Percentiles rank a stretch among this genome's conserved stretches.
Conservation (phyloP, 2,888 invertebrate species). For the Thereva nobilitata region DNA sequence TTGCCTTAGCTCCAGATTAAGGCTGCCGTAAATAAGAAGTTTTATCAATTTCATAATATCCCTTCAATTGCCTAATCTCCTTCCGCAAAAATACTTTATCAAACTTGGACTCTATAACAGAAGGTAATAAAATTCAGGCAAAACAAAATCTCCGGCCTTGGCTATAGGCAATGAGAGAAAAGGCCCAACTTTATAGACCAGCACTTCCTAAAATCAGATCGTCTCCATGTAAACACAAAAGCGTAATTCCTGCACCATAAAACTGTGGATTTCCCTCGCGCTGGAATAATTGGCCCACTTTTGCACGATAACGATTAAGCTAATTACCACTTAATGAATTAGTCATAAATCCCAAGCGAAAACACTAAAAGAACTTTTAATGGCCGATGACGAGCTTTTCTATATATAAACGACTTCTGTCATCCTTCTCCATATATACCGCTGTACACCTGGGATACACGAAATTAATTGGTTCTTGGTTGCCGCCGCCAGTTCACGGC, state of each 20-base stretch:
- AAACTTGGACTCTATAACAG: no score
- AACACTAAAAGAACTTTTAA: conserved; percentile 25
- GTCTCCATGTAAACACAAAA: no score
- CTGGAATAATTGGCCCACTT: not conserved
- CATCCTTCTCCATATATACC: not conserved
- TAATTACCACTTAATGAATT: conserved; percentile 34
- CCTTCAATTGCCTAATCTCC: no score
- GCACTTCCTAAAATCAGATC: not conserved
- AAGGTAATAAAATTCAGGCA: no score
- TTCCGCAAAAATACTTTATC: no score
- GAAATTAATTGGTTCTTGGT: conserved; percentile 25
- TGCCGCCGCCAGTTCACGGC: conserved; percentile 9
- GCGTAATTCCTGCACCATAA: no score
- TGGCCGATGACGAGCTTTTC: conserved; percentile 20
- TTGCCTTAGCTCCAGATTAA: no score
- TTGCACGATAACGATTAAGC: conserved; percentile 13
- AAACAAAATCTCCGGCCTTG: no score
- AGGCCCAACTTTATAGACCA: not conserved
- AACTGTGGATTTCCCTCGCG: no score
- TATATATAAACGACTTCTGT: conserved; percentile 10
- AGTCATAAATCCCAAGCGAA: conserved; percentile 29
- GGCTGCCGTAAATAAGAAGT: no score
- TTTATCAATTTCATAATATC: no score
- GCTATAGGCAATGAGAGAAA: no score
- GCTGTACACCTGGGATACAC: conserved; percentile 26